Evolutionary conservation across 1,140 invertebrate genomes (phyloP).

Genomic region (Palaemon carinicauda): DNA sequence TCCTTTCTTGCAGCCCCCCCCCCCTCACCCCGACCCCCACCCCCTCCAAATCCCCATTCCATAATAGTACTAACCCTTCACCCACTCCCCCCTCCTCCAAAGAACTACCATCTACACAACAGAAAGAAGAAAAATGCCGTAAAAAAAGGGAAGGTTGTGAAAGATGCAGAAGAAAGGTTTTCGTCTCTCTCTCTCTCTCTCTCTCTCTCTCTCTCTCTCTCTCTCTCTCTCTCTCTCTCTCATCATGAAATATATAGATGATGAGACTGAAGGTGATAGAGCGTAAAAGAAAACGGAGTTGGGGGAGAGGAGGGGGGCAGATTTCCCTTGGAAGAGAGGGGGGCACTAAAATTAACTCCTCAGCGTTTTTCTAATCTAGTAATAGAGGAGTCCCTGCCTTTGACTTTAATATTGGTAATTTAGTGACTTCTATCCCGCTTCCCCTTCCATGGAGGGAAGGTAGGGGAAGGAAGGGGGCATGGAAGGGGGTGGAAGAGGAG

Average conservation of each 20-base stretch:
- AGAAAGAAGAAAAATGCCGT: background rate
- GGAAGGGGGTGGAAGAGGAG: too few species aligned
- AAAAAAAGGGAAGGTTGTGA: background rate
- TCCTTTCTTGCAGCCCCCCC: background rate
- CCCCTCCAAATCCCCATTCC: background rate
- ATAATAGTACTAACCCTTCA: too few species aligned
- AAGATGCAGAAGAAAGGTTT: background rate
- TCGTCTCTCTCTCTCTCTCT: background rate
- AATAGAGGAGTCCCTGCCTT: constrained; percentile 22
- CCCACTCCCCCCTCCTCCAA: background rate
- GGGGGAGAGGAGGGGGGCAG: background rate
- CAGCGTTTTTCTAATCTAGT: constrained; percentile 25
- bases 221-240: constrained; percentile 14
- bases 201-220: background rate
- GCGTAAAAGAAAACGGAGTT: background rate
- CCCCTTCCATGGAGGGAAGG: too few species aligned
- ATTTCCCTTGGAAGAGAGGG: background rate
- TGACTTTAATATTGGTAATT: constrained; percentile 40
- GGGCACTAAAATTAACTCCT: constrained; percentile 13
- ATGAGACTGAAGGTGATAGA: too few species aligned
- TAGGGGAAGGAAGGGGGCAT: too few species aligned
- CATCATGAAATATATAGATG: background rate
- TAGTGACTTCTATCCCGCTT: background rate
- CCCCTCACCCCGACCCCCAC: background rate
- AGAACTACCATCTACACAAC: background rate